Conservation (phyloP, 2,888 invertebrate genomes). For the Xestia c-nigrum region DNA sequence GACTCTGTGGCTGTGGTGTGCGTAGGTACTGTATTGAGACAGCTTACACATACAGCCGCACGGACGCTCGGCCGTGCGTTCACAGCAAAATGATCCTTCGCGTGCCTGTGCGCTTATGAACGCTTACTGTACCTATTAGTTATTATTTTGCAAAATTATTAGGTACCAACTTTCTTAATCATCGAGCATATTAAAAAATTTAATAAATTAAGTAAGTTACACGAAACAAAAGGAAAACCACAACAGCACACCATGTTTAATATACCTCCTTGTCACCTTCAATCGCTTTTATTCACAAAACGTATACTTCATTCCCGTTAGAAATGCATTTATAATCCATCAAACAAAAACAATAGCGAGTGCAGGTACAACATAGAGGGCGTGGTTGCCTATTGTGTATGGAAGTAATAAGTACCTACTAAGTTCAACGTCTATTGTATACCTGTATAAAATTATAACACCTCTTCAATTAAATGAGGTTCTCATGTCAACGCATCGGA, state of each 20-base stretch:
- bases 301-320: constrained; percentile 20
- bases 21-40: too few relatives aligned
- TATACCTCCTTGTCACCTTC: neutral
- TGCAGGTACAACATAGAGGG: constrained; percentile 66
- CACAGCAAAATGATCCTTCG: too few relatives aligned
- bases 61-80: too few relatives aligned
- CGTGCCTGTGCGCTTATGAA: too few relatives aligned
- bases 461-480: constrained; percentile 55
- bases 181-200: neutral
- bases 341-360: constrained; percentile 73
- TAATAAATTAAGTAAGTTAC: constrained; percentile 1
- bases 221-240: constrained; percentile 18
- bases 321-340: constrained; percentile 20
- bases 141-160: neutral
- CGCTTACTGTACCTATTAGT: too few relatives aligned
- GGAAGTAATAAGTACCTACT: constrained; percentile 9
- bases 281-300: constrained; percentile 19
- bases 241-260: neutral
- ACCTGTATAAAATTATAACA: constrained; percentile 54
- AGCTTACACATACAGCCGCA: too few relatives aligned
- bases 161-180: neutral
- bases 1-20: too few relatives aligned
- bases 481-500: constrained; percentile 63
- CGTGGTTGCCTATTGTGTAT: constrained; percentile 62
- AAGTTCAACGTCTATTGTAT: constrained; percentile 62